phyloP scores from a whole-genome alignment of 2,113 vertebrate genomes.

The Gnathonemus echidnorhynchus region DNA sequence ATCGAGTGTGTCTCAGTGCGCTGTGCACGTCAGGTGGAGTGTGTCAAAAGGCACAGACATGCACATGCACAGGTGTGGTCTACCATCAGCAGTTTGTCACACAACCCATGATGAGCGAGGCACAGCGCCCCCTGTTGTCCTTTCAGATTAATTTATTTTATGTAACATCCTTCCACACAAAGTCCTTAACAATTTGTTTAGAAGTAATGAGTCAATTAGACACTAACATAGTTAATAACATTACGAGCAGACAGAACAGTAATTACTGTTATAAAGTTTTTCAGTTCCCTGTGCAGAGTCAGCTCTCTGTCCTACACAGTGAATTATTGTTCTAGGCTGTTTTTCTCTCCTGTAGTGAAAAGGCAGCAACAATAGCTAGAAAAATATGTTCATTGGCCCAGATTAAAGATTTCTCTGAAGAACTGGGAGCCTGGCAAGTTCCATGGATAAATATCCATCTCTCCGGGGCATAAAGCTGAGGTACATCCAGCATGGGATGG shows the following conservation, averaged over 20 bases:
- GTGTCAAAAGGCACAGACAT: neutral
- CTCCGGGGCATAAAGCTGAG: neutral
- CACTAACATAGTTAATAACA: neutral
- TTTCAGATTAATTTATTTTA: neutral
- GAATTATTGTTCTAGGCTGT: neutral
- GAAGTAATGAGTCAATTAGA: neutral
- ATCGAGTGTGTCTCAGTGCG: neutral
- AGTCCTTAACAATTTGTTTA: neutral
- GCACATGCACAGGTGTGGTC: neutral
- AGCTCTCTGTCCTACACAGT: neutral
- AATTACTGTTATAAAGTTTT: neutral
- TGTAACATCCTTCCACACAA: neutral
- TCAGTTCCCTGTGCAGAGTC: neutral
- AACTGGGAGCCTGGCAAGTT: neutral
- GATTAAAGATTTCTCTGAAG: neutral
- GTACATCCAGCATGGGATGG: neutral
- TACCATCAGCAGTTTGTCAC: neutral
- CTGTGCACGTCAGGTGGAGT: neutral
- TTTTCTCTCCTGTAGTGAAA: neutral
- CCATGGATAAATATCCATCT: neutral
- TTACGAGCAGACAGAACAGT: neutral
- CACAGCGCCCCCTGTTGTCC: neutral
- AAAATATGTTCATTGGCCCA: neutral
- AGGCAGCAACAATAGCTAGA: neutral
- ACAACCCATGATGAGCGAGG: neutral